A percentile compares a stretch with the other conserved stretches of the same genome.
phyloP scores from a whole-genome alignment of 1,140 invertebrate genomes.

The Lepidotrigona ventralis region DNA sequence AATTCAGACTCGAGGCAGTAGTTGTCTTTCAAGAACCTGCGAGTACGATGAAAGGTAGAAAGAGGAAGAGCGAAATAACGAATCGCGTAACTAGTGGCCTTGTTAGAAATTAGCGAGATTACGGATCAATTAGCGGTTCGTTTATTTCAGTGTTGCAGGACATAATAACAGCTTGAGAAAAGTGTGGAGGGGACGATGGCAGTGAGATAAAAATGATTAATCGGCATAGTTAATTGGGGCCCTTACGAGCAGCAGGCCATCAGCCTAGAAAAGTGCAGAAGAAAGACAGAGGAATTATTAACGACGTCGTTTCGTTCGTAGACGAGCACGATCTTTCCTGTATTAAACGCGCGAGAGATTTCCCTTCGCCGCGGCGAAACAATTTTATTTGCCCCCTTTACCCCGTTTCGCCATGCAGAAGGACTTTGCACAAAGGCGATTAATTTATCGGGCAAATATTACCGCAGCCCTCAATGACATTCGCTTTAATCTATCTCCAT shows the following conservation, averaged over 20 bases:
- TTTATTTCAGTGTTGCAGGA: constrained; percentile 37
- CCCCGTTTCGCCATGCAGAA: no score
- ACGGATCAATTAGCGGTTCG: constrained; percentile 52
- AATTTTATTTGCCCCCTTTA: constrained; percentile 41
- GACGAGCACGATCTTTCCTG: constrained; percentile 33
- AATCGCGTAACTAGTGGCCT: background rate
- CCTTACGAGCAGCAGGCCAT: constrained; percentile 27
- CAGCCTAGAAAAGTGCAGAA: constrained; percentile 32
- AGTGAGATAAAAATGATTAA: constrained; percentile 60
- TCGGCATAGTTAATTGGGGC: constrained; percentile 57
- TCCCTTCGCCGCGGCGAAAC: background rate
- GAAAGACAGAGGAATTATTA: constrained; percentile 53
- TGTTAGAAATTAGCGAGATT: constrained; percentile 10
- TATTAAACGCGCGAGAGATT: constrained; percentile 32
- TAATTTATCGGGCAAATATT: constrained; percentile 14
- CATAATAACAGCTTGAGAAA: background rate
- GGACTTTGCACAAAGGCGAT: background rate
- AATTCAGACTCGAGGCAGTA: no score
- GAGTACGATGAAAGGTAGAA: background rate
- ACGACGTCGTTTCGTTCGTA: constrained; percentile 31
- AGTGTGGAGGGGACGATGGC: constrained; percentile 11
- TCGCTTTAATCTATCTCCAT: background rate
- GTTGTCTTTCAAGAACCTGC: no score
- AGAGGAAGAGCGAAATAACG: background rate
- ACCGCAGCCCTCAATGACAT: background rate